Base-by-base conservation (phyloP, 1,140 invertebrate species). In the Zaprionus camerounensis region DNA sequence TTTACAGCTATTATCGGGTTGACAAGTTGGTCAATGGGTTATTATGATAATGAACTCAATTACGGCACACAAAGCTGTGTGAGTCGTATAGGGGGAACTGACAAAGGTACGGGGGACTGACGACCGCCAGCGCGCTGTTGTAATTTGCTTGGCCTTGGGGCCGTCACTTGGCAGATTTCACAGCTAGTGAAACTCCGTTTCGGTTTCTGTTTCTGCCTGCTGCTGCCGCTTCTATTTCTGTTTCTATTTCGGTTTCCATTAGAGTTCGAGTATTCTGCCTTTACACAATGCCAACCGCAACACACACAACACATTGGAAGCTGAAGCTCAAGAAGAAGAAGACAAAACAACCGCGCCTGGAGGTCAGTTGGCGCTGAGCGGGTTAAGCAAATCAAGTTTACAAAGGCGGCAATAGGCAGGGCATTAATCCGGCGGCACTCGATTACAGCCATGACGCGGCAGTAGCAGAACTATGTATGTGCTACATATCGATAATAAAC, bases 21-120 rank as follows among this genome's bases (percentile, higher is more conserved):
- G 75, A 78, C 78, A 78, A 81, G 76, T 88, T 90, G 85, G 85
- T 88, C 85, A 88, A 90, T 88, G 85, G 85, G 85, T 90, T 85
- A 88, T 90, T 88, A 88, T 90, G 85, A 88, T 88, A 88, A 88
- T 88, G 85, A 88, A 88, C 85, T 90, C 78, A 84, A 88, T 84
- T 88, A 82, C 78, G 67, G 84, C 72, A 70, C 63, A 71, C 41
- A 61, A 58, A 74, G 55, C 44, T 70, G 61, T 59, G 59, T 58
- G 61, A 51, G 59, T 28, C 13, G 13, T 38, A 34, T 24, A 41
- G 46, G 34, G 49, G 26, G 13, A 56, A 56, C 46, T 20, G 53
- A 5, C 6, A 24, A 15, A 55, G 20, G 24, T 24, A 56, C 49
- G 57, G 31, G 31, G 31, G 38, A 61, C 53, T 41, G 67, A 71